Evolutionary conservation across 2,113 vertebrate genomes (phyloP).

Genomic region (Chroicocephalus ridibundus): DNA sequence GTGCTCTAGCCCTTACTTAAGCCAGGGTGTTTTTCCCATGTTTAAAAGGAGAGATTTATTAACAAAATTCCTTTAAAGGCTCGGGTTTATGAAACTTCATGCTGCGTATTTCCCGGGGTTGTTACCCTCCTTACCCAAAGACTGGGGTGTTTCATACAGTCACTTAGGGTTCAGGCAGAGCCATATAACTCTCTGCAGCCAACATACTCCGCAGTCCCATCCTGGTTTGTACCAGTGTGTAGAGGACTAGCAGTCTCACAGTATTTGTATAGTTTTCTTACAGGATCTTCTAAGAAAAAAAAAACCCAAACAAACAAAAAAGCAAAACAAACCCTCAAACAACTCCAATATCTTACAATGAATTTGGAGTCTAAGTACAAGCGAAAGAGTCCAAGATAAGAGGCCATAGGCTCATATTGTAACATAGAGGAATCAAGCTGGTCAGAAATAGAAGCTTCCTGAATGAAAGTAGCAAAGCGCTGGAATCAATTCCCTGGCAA

Average conservation of each 20-base stretch:
- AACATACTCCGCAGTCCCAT: background rate
- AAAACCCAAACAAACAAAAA: background rate
- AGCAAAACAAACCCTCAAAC: background rate
- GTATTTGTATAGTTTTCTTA: background rate
- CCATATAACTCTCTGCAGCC: background rate
- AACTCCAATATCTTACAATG: background rate
- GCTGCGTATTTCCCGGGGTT: background rate
- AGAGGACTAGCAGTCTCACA: background rate
- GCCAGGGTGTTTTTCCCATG: background rate
- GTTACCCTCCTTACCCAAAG: background rate
- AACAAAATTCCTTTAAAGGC: background rate
- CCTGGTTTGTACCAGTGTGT: background rate
- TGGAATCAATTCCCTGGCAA: background rate
- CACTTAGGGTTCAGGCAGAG: background rate
- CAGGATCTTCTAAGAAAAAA: background rate
- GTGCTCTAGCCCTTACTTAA: background rate
- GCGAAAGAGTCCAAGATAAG: background rate
- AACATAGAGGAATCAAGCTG: background rate
- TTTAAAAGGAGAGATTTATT: background rate
- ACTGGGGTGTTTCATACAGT: background rate
- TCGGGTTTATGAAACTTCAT: background rate
- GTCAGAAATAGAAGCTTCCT: background rate
- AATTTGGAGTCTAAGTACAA: background rate
- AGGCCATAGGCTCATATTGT: background rate
- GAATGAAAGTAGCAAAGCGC: background rate